These are phyloP conservation scores for Erinaceus europaeus DNA, from an alignment of 2,113 vertebrate species.

Conservation along the genomic window DNA sequence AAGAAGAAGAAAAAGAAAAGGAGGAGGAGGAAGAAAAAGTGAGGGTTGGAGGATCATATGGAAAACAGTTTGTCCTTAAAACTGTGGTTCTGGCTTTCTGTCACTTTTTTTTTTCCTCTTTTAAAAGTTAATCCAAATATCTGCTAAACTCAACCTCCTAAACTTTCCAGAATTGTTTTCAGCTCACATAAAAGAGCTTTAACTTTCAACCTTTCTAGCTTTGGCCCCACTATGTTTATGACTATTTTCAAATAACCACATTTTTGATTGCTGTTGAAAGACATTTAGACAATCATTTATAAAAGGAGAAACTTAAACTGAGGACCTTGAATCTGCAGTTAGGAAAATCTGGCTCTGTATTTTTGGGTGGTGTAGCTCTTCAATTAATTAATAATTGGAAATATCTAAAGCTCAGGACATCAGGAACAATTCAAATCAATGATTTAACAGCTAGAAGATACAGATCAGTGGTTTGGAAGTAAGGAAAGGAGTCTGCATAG, in stretches of 20 bases:
- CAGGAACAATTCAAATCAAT: not conserved
- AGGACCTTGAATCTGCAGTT: not conserved
- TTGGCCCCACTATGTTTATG: not conserved
- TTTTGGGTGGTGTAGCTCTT: not conserved
- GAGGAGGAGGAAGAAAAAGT: too few relatives aligned
- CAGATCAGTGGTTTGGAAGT: accelerated
- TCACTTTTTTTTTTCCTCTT: slow-evolving; percentile 39
- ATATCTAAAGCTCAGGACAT: not conserved
- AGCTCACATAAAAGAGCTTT: slow-evolving; percentile 34
- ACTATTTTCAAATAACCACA: slow-evolving; percentile 35
- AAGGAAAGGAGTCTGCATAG: not conserved
- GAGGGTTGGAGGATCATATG: not conserved
- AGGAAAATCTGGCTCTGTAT: not conserved
- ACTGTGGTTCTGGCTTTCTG: slow-evolving; percentile 52
- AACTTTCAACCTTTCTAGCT: slow-evolving; percentile 26
- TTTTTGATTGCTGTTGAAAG: slow-evolving; percentile 40
- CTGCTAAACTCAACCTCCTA: slow-evolving; percentile 25
- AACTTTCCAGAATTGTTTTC: slow-evolving; percentile 42
- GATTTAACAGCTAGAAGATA: too few relatives aligned
- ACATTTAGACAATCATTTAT: slow-evolving; percentile 25
- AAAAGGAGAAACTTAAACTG: slow-evolving; percentile 12
- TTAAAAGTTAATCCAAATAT: slow-evolving; percentile 68
- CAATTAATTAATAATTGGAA: not conserved
- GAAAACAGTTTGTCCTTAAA: slow-evolving; percentile 54
- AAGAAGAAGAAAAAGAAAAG: too few relatives aligned